Conservation (phyloP, 2,888 invertebrate species). For the Dicyrtoma fusca region DNA sequence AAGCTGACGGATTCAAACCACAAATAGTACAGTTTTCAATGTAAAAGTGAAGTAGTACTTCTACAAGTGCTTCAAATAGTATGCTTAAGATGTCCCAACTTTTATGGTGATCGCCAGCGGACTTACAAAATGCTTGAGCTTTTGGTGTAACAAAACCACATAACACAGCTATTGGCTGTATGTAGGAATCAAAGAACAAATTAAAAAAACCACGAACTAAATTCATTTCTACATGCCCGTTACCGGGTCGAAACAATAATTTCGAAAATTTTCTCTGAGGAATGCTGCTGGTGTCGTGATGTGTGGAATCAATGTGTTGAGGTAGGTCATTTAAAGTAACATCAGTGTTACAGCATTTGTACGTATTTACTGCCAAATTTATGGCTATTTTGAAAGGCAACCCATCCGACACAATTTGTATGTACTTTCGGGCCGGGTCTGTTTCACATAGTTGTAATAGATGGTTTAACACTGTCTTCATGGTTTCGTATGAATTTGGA, state of each 20-base stretch:
- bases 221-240: not conserved
- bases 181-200: not conserved
- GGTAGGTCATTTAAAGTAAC: too few species aligned
- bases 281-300: too few species aligned
- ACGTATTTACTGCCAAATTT: too few species aligned
- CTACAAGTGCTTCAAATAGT: not conserved
- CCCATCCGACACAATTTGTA: too few species aligned
- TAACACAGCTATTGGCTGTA: not conserved
- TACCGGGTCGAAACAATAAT: not conserved
- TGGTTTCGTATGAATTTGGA: too few species aligned
- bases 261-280: too few species aligned
- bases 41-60: not conserved
- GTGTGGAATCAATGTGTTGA: too few species aligned
- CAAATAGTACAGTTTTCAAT: not conserved
- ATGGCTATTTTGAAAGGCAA: too few species aligned
- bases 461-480: too few species aligned
- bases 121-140: not conserved
- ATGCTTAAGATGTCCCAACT: not conserved
- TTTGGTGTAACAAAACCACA: not conserved
- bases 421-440: too few species aligned
- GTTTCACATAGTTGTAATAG: too few species aligned
- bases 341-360: too few species aligned
- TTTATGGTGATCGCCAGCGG: not conserved
- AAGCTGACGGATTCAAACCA: not conserved
- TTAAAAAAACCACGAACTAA: not conserved